phyloP scores from a whole-genome alignment of 2,113 vertebrate genomes.

The Mus spicilegus region DNA sequence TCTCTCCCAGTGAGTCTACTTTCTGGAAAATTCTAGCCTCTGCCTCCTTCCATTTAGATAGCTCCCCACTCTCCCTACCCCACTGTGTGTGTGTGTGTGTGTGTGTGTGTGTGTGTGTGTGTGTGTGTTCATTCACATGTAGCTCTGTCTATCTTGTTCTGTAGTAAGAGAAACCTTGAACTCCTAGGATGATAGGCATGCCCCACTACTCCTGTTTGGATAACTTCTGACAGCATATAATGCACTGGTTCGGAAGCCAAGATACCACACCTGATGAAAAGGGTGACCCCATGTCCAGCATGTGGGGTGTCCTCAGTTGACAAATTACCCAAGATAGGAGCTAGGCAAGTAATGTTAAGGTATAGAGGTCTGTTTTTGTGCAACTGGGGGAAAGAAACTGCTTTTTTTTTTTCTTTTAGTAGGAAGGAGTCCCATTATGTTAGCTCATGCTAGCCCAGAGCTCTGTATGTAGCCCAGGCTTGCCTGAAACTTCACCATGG shows the following conservation, averaged over 20 bases:
- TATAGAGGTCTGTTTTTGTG: not conserved
- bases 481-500: not conserved
- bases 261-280: not conserved
- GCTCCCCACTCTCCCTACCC: not conserved
- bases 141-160: not conserved
- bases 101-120: conserved; percentile 10
- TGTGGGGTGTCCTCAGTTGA: accelerated
- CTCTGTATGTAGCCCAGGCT: not conserved
- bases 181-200: not conserved
- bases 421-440: not conserved
- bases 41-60: not conserved
- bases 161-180: not conserved
- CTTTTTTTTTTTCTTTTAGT: not conserved
- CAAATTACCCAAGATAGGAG: not conserved
- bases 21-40: conserved; percentile 19
- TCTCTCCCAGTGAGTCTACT: not conserved
- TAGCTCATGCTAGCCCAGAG: not conserved
- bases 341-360: not conserved
- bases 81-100: not conserved
- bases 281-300: not conserved
- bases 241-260: not conserved
- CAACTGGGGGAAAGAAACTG: not conserved
- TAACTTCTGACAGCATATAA: not conserved
- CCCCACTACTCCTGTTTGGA: not conserved
- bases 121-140: not conserved